phyloP scores from a whole-genome alignment of 2,113 vertebrate species.

The Erinaceus europaeus region DNA sequence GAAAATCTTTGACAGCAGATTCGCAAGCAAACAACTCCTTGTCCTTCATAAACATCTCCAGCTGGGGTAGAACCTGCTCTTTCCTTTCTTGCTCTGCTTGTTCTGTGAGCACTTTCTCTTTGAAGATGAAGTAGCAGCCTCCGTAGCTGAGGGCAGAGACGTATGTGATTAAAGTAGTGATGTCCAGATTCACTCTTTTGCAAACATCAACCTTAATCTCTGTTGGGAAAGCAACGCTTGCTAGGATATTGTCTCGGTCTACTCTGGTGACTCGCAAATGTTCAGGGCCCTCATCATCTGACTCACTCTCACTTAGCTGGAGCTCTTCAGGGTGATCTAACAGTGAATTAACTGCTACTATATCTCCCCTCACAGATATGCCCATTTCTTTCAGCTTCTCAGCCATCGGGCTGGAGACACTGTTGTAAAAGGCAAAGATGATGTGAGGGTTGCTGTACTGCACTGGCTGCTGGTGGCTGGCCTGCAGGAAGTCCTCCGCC shows the following conservation, averaged over 20 bases:
- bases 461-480: conserved; percentile 92
- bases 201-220: conserved; percentile 90
- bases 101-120: conserved; percentile 94
- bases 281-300: conserved; percentile 79
- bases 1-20: conserved; percentile 94
- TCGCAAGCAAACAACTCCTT: conserved; percentile 94
- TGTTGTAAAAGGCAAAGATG: conserved; percentile 96
- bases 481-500: conserved; percentile 92
- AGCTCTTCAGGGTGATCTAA: conserved; percentile 67
- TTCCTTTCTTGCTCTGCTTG: conserved; percentile 93
- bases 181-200: conserved; percentile 93
- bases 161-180: conserved; percentile 94
- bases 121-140: conserved; percentile 90
- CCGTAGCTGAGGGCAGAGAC: conserved; percentile 96
- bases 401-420: conserved; percentile 93
- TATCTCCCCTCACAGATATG: conserved; percentile 92
- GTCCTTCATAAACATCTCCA: conserved; percentile 91
- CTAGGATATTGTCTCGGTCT: conserved; percentile 88
- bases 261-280: conserved; percentile 85
- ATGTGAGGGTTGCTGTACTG: conserved; percentile 92
- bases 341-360: conserved; percentile 89
- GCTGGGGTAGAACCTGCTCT: conserved; percentile 88
- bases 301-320: conserved; percentile 70
- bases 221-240: conserved; percentile 89
- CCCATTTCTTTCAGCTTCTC: conserved; percentile 91